These are phyloP conservation scores for Procambarus virginalis DNA, from an alignment of 1,140 invertebrate species.

Conservation along the genomic window DNA sequence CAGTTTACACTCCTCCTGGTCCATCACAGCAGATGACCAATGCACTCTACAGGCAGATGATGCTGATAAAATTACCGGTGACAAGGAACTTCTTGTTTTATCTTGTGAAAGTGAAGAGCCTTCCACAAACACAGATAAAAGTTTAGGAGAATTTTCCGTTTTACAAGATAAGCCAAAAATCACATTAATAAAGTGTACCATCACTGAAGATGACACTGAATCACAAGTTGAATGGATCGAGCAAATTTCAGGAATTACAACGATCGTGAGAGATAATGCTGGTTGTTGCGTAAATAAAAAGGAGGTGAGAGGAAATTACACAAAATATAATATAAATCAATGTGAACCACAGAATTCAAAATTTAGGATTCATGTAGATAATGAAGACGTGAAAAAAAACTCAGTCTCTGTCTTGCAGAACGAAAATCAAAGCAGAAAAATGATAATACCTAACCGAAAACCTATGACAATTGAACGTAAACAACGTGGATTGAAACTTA, in stretches of 20 bases:
- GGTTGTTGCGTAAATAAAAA: not conserved
- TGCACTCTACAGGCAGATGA: not conserved
- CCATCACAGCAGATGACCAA: constrained; percentile 27
- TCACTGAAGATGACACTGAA: not conserved
- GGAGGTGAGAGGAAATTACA: not conserved
- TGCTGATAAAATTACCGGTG: not conserved
- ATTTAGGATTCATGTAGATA: not conserved
- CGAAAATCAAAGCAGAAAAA: not conserved
- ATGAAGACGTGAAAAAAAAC: not conserved
- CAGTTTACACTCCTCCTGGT: constrained; percentile 29
- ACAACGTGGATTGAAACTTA: not conserved
- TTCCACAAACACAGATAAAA: not conserved
- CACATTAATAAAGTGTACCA: not conserved
- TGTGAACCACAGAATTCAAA: not conserved
- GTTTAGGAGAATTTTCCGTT: not conserved
- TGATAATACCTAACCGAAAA: not conserved
- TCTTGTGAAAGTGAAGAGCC: not conserved
- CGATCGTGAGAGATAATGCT: no score
- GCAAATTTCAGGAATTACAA: not conserved
- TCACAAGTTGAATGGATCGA: not conserved
- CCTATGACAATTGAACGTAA: not conserved
- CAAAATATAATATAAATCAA: not conserved
- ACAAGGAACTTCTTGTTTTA: not conserved
- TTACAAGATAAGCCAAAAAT: not conserved
- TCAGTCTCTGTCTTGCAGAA: not conserved